Evolutionary conservation across 2,888 invertebrate genomes (phyloP).

Genomic region (Corythucha ciliata): DNA sequence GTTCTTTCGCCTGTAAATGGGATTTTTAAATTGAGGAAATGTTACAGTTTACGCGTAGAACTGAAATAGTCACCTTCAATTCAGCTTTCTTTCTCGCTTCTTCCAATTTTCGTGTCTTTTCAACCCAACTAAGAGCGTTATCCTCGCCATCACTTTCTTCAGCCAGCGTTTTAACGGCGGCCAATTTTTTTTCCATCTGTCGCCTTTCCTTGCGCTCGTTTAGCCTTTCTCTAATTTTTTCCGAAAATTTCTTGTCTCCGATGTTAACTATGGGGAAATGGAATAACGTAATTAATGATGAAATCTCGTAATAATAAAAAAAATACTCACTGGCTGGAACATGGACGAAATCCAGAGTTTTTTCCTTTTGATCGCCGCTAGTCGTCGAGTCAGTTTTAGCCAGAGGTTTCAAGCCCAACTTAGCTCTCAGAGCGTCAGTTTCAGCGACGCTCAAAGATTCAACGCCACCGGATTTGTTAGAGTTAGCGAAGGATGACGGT

Average conservation of each 20-base stretch:
- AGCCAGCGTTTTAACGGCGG: slow-evolving; percentile 52
- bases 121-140: slow-evolving; percentile 65
- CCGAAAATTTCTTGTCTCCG: slow-evolving; percentile 60
- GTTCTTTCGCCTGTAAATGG: slow-evolving; percentile 70
- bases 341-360: slow-evolving; percentile 72
- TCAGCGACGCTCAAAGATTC: slow-evolving; percentile 64
- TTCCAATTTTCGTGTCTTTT: slow-evolving; percentile 63
- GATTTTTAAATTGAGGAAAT: slow-evolving; percentile 16
- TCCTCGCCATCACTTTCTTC: slow-evolving; percentile 69
- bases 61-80: slow-evolving; percentile 57
- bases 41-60: slow-evolving; percentile 4
- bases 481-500: too few relatives aligned
- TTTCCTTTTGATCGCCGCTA: too few relatives aligned
- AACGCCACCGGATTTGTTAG: too few relatives aligned
- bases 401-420: slow-evolving; percentile 87
- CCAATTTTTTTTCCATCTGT: slow-evolving; percentile 57
- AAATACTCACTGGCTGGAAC: slow-evolving; percentile 67
- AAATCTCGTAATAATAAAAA: too few relatives aligned
- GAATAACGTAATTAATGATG: slow-evolving; percentile 6
- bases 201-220: slow-evolving; percentile 70
- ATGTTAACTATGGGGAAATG: slow-evolving; percentile 48
- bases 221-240: slow-evolving; percentile 73
- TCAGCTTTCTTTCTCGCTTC: slow-evolving; percentile 76
- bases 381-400: too few relatives aligned
- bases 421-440: slow-evolving; percentile 81